Conservation (phyloP, 2,113 vertebrate species). For the Festucalex cinctus region DNA sequence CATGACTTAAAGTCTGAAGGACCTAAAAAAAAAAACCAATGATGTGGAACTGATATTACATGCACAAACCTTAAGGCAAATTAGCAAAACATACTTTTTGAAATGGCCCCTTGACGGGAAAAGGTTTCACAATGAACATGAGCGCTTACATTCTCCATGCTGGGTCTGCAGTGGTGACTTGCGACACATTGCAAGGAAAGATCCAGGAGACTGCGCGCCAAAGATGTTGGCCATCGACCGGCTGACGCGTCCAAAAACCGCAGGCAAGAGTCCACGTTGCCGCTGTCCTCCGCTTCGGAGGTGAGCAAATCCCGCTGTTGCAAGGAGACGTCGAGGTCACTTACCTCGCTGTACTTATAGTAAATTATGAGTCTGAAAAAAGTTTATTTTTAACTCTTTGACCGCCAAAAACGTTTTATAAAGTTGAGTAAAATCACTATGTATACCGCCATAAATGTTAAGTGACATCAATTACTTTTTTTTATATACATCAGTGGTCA, state of each 20-base stretch:
- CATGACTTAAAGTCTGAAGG: constrained; percentile 44
- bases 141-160: constrained; percentile 47
- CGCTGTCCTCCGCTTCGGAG: constrained; percentile 65
- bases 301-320: constrained; percentile 63
- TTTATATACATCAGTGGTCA: too few relatives aligned
- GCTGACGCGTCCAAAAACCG: constrained; percentile 63
- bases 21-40: constrained; percentile 46
- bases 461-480: too few relatives aligned
- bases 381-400: too few relatives aligned
- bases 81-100: too few relatives aligned
- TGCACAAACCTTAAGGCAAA: too few relatives aligned
- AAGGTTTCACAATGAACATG: not conserved
- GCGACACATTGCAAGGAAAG: constrained; percentile 52
- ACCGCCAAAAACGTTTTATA: too few relatives aligned
- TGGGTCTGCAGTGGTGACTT: constrained; percentile 57
- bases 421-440: too few relatives aligned
- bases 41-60: too few relatives aligned
- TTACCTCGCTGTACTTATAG: too few relatives aligned
- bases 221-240: constrained; percentile 52
- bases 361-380: too few relatives aligned
- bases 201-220: constrained; percentile 58
- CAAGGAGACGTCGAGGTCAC: not conserved
- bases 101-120: too few relatives aligned
- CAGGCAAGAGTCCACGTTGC: constrained; percentile 64
- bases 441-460: too few relatives aligned